Percentiles rank a stretch among this genome's conserved stretches.
phyloP scores from a whole-genome alignment of 2,888 invertebrate species.

The Folsomia candida region DNA sequence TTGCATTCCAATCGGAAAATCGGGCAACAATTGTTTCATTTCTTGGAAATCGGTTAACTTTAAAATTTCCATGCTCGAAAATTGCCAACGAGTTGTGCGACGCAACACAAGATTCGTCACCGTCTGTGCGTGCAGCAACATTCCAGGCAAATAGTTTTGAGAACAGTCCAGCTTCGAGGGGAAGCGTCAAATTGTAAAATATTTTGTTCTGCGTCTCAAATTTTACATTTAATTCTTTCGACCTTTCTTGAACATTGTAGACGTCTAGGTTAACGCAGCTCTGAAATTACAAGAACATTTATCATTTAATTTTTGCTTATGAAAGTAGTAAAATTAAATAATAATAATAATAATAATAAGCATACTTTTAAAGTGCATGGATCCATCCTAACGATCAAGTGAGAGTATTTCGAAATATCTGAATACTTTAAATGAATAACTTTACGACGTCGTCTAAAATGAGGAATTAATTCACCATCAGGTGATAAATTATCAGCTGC shows the following conservation, averaged over 20 bases:
- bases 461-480: constrained; percentile 60
- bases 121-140: constrained; percentile 15
- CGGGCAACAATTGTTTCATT: constrained; percentile 40
- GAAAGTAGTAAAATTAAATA: too few relatives aligned
- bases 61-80: constrained; percentile 38
- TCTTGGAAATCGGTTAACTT: constrained; percentile 32
- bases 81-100: constrained; percentile 37
- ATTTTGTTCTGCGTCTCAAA: constrained; percentile 26
- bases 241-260: constrained; percentile 22
- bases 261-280: constrained; percentile 39
- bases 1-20: constrained; percentile 32
- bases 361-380: constrained; percentile 56
- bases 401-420: constrained; percentile 65
- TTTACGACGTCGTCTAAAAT: constrained; percentile 57
- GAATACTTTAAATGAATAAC: constrained; percentile 63
- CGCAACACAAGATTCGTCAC: constrained; percentile 17
- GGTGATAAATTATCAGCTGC: constrained; percentile 63
- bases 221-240: constrained; percentile 1
- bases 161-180: not conserved
- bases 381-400: constrained; percentile 68
- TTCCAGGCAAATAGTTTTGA: constrained; percentile 38
- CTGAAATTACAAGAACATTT: not conserved
- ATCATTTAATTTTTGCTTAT: too few relatives aligned
- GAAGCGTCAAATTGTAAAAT: constrained; percentile 40
- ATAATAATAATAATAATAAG: too few relatives aligned